Base-by-base conservation (phyloP, 2,888 invertebrate species). In the Orchesellides sinensis region DNA sequence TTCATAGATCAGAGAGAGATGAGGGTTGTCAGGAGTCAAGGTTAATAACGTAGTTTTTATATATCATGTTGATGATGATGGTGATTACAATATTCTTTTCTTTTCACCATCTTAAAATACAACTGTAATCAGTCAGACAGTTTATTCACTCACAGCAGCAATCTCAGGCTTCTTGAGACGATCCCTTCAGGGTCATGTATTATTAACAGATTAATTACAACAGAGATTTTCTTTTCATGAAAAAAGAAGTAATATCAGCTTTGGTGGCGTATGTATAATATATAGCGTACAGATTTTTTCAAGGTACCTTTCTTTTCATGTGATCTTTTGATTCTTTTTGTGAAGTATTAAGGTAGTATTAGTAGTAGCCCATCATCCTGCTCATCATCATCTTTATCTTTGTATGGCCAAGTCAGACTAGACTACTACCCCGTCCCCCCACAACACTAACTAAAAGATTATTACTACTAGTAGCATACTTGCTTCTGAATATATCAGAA, bases 141-240 rank as follows among this genome's bases (percentile, higher is more conserved):
- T 59, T 27, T 59, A 29, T 59, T 54, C 54, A 54, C 25, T n/a
- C 59, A 27, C 59, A 56, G 32, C 27, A 61, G 32, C 61, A 29
- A 29, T 49, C 23, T 19, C 45, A 14, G 54, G 63, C 65, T 61
- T 27, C 35, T 23, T 69, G 61, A 65, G 69, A 78, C 78, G 68
- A 81, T 74, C 81, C 81, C 81, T 74, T 68, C 79, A 79, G 78
- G 78, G 78, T 78, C 78, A 78, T 61, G 68, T 72, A 81, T 81
- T 81, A 68, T 81, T 74, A 68, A 81, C 81, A 81, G 81, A 81
- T 81, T 81, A 81, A 81, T 81, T 81, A 81, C 73, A 59, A 35
- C 19, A 25, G 63, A 69, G 61, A 72, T 77, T 59, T 54, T 65
- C 27, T 65, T 40, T 65, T 25, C 56, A 25, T 65, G 6, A 23